Base-by-base conservation (phyloP, 2,797 vertebrate species). In the Zalophus californianus region DNA sequence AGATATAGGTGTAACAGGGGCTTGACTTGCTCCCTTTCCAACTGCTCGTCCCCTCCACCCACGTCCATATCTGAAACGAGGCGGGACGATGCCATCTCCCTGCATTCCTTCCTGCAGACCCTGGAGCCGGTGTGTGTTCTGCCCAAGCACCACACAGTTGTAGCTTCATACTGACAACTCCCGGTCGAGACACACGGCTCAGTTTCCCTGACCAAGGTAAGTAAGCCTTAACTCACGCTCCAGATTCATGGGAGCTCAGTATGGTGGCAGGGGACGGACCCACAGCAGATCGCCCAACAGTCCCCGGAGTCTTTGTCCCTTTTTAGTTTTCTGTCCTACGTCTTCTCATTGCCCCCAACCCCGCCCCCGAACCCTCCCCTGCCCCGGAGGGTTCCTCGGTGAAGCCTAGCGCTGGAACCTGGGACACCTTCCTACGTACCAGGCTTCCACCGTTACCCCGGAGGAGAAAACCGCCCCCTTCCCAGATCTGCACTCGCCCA, bases 371-470 rank as follows among this genome's bases (percentile, higher is more conserved):
- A 1, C 25, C 78, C 41, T 23, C 14, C 18, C 29, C 11, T 18
- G 41, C 21, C 32, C 70, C 0, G 3, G 8, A 56, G 18, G 14
- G 4, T 18, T 94, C 66, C 41, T 2, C 5, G 12, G 14, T 32
- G 27, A 7, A 5, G 48, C 29, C 18, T 44, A 0, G 21, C 3
- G 62, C 38, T 23, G 50, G 56, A 54, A 77, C 18, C 9, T 7
- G 16, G 0, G 41, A 23, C 12, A 48, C 27, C 38, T 1, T 3
- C 13, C 8, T n/a, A 23, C 2, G 35, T 2, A n/a, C 82, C 27
- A 41, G 20, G 15, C 10, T 58, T 20, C 68, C 64, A 5, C 12
- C 1, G 4, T 66, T 25, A 6, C 0, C 20, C 6, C 0, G 50
- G 25, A 15, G 5, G 4, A 58, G 32, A 52, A 77, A 13, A 27